Percentiles rank a stretch among this genome's conserved stretches.
Conservation (phyloP, 1,140 invertebrate species). For the Phymastichus coffea region DNA sequence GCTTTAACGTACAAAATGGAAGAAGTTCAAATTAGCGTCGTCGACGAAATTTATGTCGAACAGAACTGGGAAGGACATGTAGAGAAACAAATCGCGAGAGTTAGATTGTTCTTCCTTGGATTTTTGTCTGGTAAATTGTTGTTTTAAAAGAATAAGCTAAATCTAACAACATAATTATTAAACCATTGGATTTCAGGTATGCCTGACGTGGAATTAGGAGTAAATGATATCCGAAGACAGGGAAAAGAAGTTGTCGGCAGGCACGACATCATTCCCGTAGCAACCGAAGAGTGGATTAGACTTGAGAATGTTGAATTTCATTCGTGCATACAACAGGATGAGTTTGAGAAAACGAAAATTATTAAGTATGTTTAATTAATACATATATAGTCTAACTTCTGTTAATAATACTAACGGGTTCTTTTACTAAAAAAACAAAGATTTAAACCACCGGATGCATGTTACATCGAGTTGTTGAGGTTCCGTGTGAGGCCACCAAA, state of each 20-base stretch:
- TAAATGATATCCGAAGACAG: constrained; percentile 95
- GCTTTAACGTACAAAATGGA: constrained; percentile 96
- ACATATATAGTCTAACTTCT: too few species aligned
- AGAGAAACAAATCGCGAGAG: constrained; percentile 89
- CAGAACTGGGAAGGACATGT: constrained; percentile 85
- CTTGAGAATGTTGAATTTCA: constrained; percentile 95
- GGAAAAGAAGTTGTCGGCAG: constrained; percentile 98
- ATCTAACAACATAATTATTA: neutral
- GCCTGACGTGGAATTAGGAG: constrained; percentile 94
- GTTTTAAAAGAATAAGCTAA: neutral
- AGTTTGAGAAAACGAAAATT: constrained; percentile 86
- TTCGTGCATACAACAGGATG: constrained; percentile 86
- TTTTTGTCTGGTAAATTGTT: constrained; percentile 72
- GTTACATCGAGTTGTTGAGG: constrained; percentile 95
- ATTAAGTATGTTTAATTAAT: constrained; percentile 71
- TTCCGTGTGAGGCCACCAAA: constrained; percentile 94
- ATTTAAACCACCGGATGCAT: constrained; percentile 98
- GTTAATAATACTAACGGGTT: constrained; percentile 18
- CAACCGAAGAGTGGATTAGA: constrained; percentile 99
- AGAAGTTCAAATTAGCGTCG: constrained; percentile 93
- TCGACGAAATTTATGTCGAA: constrained; percentile 95
- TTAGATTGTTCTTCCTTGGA: constrained; percentile 92
- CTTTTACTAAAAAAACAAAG: constrained; percentile 56
- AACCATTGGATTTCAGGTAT: constrained; percentile 65
- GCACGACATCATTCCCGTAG: constrained; percentile 98